These are phyloP conservation scores for Drosophila ezoana DNA, from an alignment of 2,888 invertebrate species.

Conservation along the genomic window DNA sequence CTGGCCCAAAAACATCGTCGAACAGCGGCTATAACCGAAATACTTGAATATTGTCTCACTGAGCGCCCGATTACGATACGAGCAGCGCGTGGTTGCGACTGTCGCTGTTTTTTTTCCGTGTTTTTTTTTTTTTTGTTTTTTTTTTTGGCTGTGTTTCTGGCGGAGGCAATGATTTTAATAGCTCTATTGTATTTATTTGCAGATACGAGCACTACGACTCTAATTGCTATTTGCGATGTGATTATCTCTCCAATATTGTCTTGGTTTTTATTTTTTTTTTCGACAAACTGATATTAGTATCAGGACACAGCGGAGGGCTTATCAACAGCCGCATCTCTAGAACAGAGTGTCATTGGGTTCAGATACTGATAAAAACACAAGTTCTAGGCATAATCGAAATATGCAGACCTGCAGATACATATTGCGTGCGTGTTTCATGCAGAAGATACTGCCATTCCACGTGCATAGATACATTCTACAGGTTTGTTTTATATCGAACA, in stretches of 20 bases:
- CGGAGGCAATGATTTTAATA: constrained; percentile 44
- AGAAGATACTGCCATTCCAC: constrained; percentile 8
- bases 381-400: too few species aligned
- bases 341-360: neutral
- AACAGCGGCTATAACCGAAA: constrained; percentile 66
- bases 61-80: constrained; percentile 46
- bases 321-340: constrained; percentile 24
- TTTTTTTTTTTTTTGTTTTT: constrained; percentile 1
- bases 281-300: constrained; percentile 14
- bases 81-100: constrained; percentile 32
- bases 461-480: neutral
- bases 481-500: constrained; percentile 23
- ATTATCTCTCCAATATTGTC: constrained; percentile 36
- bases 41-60: constrained; percentile 37
- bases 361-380: neutral
- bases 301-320: constrained; percentile 21
- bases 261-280: neutral
- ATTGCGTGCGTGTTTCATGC: neutral
- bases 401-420: too few species aligned
- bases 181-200: constrained; percentile 44
- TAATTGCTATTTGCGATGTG: constrained; percentile 39
- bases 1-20: constrained; percentile 56
- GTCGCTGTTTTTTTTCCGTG: constrained; percentile 10
- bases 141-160: constrained; percentile 27
- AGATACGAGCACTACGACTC: constrained; percentile 33